Percentiles rank a stretch among this genome's conserved stretches.
Evolutionary conservation across 2,113 vertebrate species (phyloP).

Genomic region (Plectropomus leopardus): DNA sequence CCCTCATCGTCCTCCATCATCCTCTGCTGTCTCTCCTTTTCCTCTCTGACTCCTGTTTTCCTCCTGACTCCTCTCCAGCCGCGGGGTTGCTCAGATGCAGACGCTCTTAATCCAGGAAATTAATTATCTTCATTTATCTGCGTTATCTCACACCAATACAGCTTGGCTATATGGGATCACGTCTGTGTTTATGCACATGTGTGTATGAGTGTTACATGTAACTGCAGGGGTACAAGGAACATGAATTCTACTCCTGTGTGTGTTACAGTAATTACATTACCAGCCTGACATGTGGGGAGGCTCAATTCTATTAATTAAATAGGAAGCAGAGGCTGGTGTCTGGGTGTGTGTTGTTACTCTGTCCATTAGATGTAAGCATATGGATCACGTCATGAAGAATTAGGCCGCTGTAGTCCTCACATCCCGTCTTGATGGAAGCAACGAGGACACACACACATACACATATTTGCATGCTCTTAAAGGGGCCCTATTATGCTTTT

Average conservation of each 20-base stretch:
- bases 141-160: slow-evolving; percentile 65
- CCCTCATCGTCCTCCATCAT: slow-evolving; percentile 61
- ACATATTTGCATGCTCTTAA: slow-evolving; percentile 25
- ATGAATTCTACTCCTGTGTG: slow-evolving; percentile 36
- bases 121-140: slow-evolving; percentile 75
- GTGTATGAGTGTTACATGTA: slow-evolving; percentile 37
- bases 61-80: slow-evolving; percentile 49
- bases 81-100: slow-evolving; percentile 60
- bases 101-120: slow-evolving; percentile 73
- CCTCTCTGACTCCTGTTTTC: slow-evolving; percentile 46
- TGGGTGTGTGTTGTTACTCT: slow-evolving; percentile 46
- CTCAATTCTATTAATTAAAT: slow-evolving; percentile 73
- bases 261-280: slow-evolving; percentile 62
- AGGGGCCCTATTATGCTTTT: no score
- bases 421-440: slow-evolving; percentile 30
- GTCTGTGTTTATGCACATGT: slow-evolving; percentile 30
- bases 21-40: slow-evolving; percentile 21
- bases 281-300: slow-evolving; percentile 43
- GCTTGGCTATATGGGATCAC: slow-evolving; percentile 36
- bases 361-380: slow-evolving; percentile 72
- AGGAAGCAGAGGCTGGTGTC: slow-evolving; percentile 58
- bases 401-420: slow-evolving; percentile 53
- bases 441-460: slow-evolving; percentile 6
- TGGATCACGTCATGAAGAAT: slow-evolving; percentile 75
- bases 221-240: slow-evolving; percentile 31